These are phyloP conservation scores for Plagiodera versicolora DNA, from an alignment of 2,888 invertebrate species.

Conservation along the genomic window DNA sequence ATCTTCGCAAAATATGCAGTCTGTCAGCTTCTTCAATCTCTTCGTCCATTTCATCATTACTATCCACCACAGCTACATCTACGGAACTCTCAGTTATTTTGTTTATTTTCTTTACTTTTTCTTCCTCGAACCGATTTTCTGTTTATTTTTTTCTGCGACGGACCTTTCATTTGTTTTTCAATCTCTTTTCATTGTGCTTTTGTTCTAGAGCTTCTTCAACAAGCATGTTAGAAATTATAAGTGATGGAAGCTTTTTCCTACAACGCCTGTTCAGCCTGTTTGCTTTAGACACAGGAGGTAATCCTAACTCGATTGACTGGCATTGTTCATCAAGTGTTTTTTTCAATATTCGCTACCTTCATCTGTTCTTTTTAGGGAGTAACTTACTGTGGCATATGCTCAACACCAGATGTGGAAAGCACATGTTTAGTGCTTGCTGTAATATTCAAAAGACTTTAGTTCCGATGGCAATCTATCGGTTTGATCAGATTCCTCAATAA, in stretches of 20 bases:
- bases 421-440: slow-evolving; percentile 5
- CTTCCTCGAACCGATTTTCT: no score
- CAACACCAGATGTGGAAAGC: background rate
- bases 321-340: slow-evolving; percentile 11
- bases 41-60: slow-evolving; percentile 12
- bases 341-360: slow-evolving; percentile 4
- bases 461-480: background rate
- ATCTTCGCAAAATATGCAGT: no score
- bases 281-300: slow-evolving; percentile 11
- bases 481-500: background rate
- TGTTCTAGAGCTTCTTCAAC: no score
- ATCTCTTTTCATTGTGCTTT: no score
- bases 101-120: background rate
- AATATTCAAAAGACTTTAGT: slow-evolving; percentile 8
- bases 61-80: slow-evolving; percentile 11
- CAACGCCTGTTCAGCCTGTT: slow-evolving; percentile 11
- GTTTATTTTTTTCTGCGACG: no score
- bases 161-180: slow-evolving; percentile 8
- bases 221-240: slow-evolving; percentile 2
- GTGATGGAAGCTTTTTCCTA: slow-evolving; percentile 9
- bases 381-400: background rate
- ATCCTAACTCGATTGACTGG: slow-evolving; percentile 12
- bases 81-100: slow-evolving; percentile 10
- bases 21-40: slow-evolving; percentile 6
- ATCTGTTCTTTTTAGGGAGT: slow-evolving; percentile 13